Base-by-base conservation (phyloP, 2,797 vertebrate genomes). In the Merluccius polli region DNA sequence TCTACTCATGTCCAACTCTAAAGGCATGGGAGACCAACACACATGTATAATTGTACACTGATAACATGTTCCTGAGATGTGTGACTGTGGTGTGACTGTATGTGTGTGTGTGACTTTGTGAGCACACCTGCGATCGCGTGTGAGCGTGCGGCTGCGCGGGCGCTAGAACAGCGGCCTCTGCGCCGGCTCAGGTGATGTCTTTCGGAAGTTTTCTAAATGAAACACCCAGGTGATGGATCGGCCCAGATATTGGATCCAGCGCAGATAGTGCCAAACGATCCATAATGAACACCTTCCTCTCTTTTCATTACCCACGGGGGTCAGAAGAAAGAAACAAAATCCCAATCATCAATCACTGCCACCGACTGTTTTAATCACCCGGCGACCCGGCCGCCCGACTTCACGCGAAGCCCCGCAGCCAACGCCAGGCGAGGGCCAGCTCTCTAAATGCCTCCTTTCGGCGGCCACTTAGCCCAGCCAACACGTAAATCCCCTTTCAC, bases 311-410 rank as follows among this genome's bases (percentile, higher is more conserved):
- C 44, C 5, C 80, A 80, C 70, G 48, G 71, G 36, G 44, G 35
- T 24, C 5, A 29, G 11, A 67, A 41, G 48, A 73, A 69, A 52
- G 44, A 78, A 84, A 83, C 86, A 88, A 70, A 72, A 52, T 89
- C 90, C 87, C 87, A 83, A 89, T 92, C 87, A 90, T 87, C 88
- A 87, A 82, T 91, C 88, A 89, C 84, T 68, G 80, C 84, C 80
- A 72, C 68, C 11, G 74, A 72, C 78, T 68, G 82, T 87, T 89
- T 92, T 90, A 92, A 92, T 92, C 87, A 91, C 88, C 87, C 83
- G 79, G 82, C 59, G 83, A 81, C 75, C 52, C 72, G 41, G 77
- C n/a, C n/a, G 44, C 15, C 73, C 75, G 75, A n/a, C 86, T 87
- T 86, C 75, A 72, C 87, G 82, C 74, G 73, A 80, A 86, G 70